phyloP scores from a whole-genome alignment of 92 coral and sea anemone genomes.

The Palythoa caribaeorum region DNA sequence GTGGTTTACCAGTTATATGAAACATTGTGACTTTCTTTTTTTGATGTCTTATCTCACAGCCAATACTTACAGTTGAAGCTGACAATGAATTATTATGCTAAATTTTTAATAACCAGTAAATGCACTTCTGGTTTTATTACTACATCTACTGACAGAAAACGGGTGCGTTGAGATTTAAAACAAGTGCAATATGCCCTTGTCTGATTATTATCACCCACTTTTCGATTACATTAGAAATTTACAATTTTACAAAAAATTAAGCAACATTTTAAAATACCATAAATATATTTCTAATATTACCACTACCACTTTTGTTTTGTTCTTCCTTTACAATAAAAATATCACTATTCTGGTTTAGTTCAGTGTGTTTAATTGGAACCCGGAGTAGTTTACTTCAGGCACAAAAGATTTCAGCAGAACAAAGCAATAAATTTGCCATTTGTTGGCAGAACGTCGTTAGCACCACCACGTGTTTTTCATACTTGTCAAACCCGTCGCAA shows the following conservation, averaged over 20 bases:
- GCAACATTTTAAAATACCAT: background rate
- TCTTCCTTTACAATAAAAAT: background rate
- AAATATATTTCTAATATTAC: too few species aligned
- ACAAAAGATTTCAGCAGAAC: background rate
- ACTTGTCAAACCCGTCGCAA: background rate
- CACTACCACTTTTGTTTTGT: too few species aligned
- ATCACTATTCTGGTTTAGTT: background rate
- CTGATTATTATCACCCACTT: background rate
- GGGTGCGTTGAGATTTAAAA: too few species aligned
- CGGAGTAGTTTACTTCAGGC: background rate
- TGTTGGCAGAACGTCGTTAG: background rate
- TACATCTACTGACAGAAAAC: background rate
- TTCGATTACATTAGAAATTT: background rate
- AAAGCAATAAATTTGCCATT: background rate
- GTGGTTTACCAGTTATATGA: too few species aligned
- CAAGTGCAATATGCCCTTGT: background rate
- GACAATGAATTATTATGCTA: too few species aligned
- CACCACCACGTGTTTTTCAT: slow-evolving; percentile 5
- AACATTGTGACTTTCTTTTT: background rate
- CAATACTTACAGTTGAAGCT: too few species aligned
- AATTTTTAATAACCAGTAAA: too few species aligned
- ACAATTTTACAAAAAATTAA: background rate
- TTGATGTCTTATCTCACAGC: too few species aligned
- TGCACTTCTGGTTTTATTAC: too few species aligned
- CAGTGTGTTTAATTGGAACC: background rate